Evolutionary conservation across 2,113 vertebrate genomes (phyloP), one percentile per base, ranked within the genome.

Genomic region (Periophthalmodon schlosseri): DNA sequence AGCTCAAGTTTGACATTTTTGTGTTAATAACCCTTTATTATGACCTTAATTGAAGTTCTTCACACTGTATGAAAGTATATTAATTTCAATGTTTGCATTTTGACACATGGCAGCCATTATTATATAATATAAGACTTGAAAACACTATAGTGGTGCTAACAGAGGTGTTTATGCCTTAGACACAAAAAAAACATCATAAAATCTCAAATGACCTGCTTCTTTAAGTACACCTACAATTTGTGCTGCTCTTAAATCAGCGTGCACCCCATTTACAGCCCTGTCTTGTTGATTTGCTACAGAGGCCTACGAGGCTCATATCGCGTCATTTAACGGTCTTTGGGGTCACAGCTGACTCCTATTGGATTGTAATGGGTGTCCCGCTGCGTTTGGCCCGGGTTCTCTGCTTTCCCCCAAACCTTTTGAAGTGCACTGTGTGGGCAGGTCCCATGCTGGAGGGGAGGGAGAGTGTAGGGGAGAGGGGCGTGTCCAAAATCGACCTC

Each of bases 271-370:
- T 86, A 86, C 79, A 78, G 79, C 80, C 46, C 72, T 20, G 46
- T n/a, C 56, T 68, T 66, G 54, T 82, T 82, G 78, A 80, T 84
- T 80, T 24, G 71, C 75, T 21, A 14, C 58, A 70, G 75, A 77
- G 69, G 64, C 77, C 75, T 86, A 23, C 20, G 16, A 65, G 61
- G 79, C 84, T 80, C 82, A 73, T 78, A 84, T 86, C 85, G 73
- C 85, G 82, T 88, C 81, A 80, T 87, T 90, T 88, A 86, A 87
- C 70, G 75, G 73, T 73, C 83, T 85, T 82, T 88, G 84, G 85
- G 83, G 86, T 82, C 87, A 78, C 86, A 89, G 89, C 80, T 84
- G 88, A 91, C 49, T 87, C 81, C 84, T 81, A 80, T 84, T 87
- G 87, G 78, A 76, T 66, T 68, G 72, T 88, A 90, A 92, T 84